Conservation (phyloP, 2,113 vertebrate species). For the Meles meles region DNA sequence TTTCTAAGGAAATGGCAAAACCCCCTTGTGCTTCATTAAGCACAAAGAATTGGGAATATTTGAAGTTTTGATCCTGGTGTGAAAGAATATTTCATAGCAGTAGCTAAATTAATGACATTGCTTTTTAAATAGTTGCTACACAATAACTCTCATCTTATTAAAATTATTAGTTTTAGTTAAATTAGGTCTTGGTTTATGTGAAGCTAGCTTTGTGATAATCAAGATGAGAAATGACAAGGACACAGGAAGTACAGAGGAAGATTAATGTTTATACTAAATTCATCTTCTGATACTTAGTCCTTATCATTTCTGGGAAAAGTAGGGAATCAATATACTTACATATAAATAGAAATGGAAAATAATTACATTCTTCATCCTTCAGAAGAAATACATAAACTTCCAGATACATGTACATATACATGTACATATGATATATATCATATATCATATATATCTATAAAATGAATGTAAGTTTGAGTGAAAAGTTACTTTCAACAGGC, state of each 20-base stretch:
- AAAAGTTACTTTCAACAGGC: background rate
- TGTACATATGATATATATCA: background rate
- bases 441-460: background rate
- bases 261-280: background rate
- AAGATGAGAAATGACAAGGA: background rate
- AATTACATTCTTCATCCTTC: background rate
- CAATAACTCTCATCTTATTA: background rate
- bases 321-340: background rate
- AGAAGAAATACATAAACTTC: background rate
- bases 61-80: conserved; percentile 52
- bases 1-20: conserved; percentile 42
- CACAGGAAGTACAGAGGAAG: background rate
- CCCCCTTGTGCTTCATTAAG: conserved; percentile 70
- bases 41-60: conserved; percentile 65
- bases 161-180: conserved; percentile 22
- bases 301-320: background rate
- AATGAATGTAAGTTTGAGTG: background rate
- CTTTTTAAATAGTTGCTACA: conserved; percentile 51
- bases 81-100: conserved; percentile 54
- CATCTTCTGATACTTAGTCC: background rate
- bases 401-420: background rate
- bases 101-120: conserved; percentile 63
- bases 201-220: background rate
- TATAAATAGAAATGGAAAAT: background rate
- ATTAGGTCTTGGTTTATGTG: background rate